phyloP scores from a whole-genome alignment of 2,888 invertebrate genomes.

The Philopedon plagiatum region DNA sequence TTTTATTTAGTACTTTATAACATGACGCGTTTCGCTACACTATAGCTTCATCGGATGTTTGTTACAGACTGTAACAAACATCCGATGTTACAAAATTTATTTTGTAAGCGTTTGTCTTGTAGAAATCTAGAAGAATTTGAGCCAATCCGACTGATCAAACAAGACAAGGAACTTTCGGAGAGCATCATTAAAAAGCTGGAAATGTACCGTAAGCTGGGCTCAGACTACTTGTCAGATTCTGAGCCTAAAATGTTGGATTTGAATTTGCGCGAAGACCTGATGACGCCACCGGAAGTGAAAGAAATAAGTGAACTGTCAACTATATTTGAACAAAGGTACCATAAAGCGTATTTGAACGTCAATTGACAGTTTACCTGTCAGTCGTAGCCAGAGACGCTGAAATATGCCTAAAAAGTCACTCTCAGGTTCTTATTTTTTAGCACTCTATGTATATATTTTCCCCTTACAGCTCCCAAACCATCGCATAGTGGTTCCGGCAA shows the following conservation, averaged over 20 bases:
- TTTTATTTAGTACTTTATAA: too few species aligned
- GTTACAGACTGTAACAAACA: too few species aligned
- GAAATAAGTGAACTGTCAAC: constrained; percentile 11
- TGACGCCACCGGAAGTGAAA: background rate
- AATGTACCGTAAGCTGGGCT: background rate
- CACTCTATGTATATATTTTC: too few species aligned
- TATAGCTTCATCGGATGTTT: too few species aligned
- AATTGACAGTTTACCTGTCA: too few species aligned
- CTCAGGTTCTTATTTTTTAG: too few species aligned
- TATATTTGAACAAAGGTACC: constrained; percentile 19
- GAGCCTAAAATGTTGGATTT: background rate
- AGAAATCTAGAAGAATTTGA: background rate
- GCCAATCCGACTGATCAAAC: background rate
- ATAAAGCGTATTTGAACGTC: background rate
- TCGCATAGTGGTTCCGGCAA: too few species aligned
- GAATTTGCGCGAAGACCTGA: background rate
- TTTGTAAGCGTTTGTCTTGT: background rate
- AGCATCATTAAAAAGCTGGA: constrained; percentile 29
- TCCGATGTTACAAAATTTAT: too few species aligned
- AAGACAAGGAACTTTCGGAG: constrained; percentile 24
- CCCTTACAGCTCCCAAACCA: too few species aligned
- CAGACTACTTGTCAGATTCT: background rate
- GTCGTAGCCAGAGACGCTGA: too few species aligned
- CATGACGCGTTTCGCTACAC: too few species aligned
- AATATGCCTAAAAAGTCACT: too few species aligned